These are phyloP conservation scores for Fulmarus glacialis DNA, from an alignment of 2,113 vertebrate species.

Conservation along the genomic window DNA sequence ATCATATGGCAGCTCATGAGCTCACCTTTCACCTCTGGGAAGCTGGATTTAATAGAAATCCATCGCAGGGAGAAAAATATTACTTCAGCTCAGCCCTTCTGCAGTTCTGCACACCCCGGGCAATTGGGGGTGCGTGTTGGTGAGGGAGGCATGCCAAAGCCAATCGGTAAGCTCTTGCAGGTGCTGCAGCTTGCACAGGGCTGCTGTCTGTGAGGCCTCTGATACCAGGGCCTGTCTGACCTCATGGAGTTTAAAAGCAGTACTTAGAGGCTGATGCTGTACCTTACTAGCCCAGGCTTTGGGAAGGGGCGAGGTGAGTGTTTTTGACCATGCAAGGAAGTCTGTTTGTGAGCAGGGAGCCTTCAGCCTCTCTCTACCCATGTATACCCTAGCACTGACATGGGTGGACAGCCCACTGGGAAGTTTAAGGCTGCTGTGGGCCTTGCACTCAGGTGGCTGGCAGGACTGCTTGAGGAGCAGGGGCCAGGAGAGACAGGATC, in stretches of 20 bases:
- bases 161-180: not conserved
- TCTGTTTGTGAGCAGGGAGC: not conserved
- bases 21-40: constrained; percentile 55
- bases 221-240: not conserved
- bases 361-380: not conserved
- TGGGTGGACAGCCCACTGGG: too few species aligned
- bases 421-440: not conserved
- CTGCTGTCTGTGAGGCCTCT: not conserved
- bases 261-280: not conserved
- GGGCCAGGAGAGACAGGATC: not conserved
- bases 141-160: not conserved
- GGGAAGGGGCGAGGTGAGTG: not conserved
- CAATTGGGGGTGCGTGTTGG: not conserved
- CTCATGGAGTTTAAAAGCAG: not conserved
- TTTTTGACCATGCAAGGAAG: not conserved
- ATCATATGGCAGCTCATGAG: constrained; percentile 34
- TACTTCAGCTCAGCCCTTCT: not conserved
- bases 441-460: not conserved
- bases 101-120: not conserved
- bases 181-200: not conserved
- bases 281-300: not conserved
- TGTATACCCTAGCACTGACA: accelerated
- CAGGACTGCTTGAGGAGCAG: not conserved
- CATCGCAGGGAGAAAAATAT: not conserved
- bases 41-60: constrained; percentile 57